These are phyloP conservation scores for Chrosomus eos DNA, from an alignment of 2,797 vertebrate species.

Conservation along the genomic window DNA sequence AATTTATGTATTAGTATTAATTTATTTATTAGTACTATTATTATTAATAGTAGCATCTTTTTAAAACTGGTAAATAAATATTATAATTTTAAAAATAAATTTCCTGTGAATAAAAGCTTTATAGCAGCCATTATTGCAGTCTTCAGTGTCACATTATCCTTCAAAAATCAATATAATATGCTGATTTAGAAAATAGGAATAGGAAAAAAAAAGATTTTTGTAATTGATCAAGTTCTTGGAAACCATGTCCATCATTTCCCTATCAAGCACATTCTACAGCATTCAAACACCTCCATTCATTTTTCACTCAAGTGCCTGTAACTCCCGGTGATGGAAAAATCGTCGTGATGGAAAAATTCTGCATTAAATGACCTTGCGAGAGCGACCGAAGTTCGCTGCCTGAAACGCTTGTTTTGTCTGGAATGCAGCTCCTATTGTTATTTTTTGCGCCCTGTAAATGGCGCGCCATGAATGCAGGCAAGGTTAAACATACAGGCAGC, in stretches of 20 bases:
- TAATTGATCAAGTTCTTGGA: neutral
- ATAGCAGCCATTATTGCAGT: neutral
- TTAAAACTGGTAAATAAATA: neutral
- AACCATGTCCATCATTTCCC: constrained; percentile 26
- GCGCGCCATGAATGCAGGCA: constrained; percentile 38
- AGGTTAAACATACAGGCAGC: constrained; percentile 45
- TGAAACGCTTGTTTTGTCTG: constrained; percentile 29
- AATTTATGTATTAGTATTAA: neutral
- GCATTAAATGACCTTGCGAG: constrained; percentile 29
- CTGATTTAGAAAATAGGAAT: neutral
- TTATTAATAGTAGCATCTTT: neutral
- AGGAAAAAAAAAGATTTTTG: neutral
- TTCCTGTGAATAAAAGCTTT: neutral
- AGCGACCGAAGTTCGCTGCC: neutral
- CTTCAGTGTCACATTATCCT: neutral
- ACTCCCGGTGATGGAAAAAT: constrained; percentile 28
- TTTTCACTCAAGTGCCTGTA: constrained; percentile 39
- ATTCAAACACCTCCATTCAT: constrained; percentile 32
- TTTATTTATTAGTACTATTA: neutral
- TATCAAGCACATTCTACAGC: neutral
- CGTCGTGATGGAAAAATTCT: constrained; percentile 40
- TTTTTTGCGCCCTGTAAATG: constrained; percentile 25
- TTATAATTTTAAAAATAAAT: neutral
- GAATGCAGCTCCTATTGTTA: constrained; percentile 22
- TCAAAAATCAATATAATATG: neutral